Evolutionary conservation across 2,113 vertebrate genomes (phyloP).

Genomic region (Gavialis gangeticus): DNA sequence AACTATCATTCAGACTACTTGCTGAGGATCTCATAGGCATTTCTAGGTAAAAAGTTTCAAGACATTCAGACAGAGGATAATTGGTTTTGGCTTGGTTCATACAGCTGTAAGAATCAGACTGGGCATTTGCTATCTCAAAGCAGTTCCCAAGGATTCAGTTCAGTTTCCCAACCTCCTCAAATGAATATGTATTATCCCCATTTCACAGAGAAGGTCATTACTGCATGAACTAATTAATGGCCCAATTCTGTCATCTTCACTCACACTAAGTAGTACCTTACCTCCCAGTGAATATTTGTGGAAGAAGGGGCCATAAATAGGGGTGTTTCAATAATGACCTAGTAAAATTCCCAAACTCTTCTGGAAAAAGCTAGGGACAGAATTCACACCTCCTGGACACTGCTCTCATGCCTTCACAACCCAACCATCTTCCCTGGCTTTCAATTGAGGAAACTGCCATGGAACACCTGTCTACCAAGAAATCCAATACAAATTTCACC

Average conservation of each 20-base stretch:
- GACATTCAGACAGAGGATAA: rapidly evolving
- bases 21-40: rapidly evolving
- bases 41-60: neutral
- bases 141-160: neutral
- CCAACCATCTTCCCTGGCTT: neutral
- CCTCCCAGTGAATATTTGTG: rapidly evolving
- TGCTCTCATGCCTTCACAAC: neutral
- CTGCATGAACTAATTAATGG: neutral
- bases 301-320: neutral
- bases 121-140: neutral
- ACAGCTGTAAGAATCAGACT: too few relatives aligned
- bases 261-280: rapidly evolving
- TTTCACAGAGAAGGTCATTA: neutral
- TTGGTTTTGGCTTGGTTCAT: rapidly evolving
- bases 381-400: too few relatives aligned
- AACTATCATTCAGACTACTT: rapidly evolving
- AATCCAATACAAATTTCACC: neutral
- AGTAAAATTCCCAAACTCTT: neutral
- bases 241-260: neutral
- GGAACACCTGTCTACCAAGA: neutral
- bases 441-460: neutral
- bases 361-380: neutral
- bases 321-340: neutral
- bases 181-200: neutral
- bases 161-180: neutral